Percentiles rank a stretch among this genome's conserved stretches.
Evolutionary conservation across 2,888 invertebrate species (phyloP).

Genomic region (Heliconius hortense): DNA sequence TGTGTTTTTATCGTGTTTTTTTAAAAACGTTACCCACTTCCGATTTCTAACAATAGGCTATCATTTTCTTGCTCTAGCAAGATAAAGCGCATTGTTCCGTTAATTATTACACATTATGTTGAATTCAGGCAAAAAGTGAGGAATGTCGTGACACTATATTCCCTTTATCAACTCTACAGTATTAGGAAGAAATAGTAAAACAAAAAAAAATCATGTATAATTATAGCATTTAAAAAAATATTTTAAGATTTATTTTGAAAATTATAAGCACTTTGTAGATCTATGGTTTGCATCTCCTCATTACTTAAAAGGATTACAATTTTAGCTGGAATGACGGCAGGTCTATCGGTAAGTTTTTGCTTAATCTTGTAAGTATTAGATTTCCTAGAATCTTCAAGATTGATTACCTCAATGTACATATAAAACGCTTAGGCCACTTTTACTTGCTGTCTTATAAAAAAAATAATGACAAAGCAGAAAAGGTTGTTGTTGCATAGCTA

Average conservation of each 20-base stretch:
- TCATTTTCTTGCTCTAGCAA: no score
- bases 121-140: no score
- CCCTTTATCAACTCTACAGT: not conserved
- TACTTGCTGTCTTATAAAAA: not conserved
- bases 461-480: not conserved
- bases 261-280: conserved; percentile 46
- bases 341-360: conserved; percentile 58
- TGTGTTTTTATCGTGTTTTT: no score
- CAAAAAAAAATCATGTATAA: not conserved
- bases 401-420: conserved; percentile 50
- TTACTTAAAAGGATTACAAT: conserved; percentile 81
- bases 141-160: not conserved
- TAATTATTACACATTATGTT: no score
- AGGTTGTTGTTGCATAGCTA: not conserved
- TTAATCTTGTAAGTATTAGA: conserved; percentile 59
- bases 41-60: no score
- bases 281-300: conserved; percentile 65
- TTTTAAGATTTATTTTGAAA: not conserved
- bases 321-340: conserved; percentile 63
- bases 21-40: no score
- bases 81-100: no score
- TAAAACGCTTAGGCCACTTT: conserved; percentile 23
- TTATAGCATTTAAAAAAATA: not conserved
- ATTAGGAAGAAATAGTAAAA: not conserved
- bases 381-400: conserved; percentile 64